phyloP scores from a whole-genome alignment of 2,797 vertebrate species.

The Danionella dracula region DNA sequence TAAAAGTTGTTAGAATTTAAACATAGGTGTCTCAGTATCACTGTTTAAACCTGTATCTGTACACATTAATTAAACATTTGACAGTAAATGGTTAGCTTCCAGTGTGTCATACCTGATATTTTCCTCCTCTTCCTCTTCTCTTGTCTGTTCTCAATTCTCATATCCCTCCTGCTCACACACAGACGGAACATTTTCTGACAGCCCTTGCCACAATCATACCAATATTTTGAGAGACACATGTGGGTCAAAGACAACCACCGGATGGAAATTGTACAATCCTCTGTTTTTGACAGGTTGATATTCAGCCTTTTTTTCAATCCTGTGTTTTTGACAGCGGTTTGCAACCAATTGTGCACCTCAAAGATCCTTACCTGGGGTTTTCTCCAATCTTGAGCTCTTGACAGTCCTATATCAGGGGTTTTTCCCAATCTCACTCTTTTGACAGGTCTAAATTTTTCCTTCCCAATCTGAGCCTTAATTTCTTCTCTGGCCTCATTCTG shows the following conservation, averaged over 20 bases:
- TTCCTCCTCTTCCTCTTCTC: background rate
- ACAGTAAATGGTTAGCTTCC: too few species aligned
- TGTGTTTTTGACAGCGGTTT: conserved; percentile 44
- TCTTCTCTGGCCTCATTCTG: conserved; percentile 74
- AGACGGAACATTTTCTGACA: conserved; percentile 5
- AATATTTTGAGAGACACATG: background rate
- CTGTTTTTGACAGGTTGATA: conserved; percentile 19
- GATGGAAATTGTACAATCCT: conserved; percentile 55
- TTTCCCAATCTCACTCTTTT: conserved; percentile 7
- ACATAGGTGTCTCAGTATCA: too few species aligned
- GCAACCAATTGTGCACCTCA: too few species aligned
- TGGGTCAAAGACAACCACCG: conserved; percentile 34
- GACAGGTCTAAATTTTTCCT: conserved; percentile 58
- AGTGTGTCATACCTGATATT: too few species aligned
- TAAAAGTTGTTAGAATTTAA: too few species aligned
- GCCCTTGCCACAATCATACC: background rate
- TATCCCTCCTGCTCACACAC: background rate
- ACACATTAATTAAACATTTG: too few species aligned
- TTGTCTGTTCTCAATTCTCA: background rate
- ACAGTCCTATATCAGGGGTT: conserved; percentile 69
- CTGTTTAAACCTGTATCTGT: too few species aligned
- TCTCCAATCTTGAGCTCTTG: background rate
- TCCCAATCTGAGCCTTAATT: conserved; percentile 31
- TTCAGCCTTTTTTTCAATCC: too few species aligned
- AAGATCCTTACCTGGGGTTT: background rate